Evolutionary conservation across 2,888 invertebrate species (phyloP), one percentile per base, ranked within the genome.

Genomic region (Stratiomys singularior): DNA sequence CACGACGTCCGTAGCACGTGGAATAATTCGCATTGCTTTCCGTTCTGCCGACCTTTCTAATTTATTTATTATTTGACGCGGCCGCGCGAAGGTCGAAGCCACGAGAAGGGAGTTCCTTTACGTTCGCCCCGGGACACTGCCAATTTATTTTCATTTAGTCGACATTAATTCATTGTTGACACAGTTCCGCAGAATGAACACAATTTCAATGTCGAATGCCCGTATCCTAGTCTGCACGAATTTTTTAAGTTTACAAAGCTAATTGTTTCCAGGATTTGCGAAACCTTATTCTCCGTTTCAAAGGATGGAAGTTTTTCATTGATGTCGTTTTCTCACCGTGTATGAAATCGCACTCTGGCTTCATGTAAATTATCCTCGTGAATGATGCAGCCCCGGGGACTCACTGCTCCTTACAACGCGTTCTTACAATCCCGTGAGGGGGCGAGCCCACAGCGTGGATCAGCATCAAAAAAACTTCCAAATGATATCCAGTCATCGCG

Each of bases 71-170:
- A 18, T 5, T n/a, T 21, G 21, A 21, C 25, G 23, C n/a, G 64
- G 64, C 27, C 5, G 25, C 5, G 25, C 28, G 28, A 60, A 64
- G 64, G 28, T 64, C 64, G 58, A 23, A 28, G 3, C 25, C 64
- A 64, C 13, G 71, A 23, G 9, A n/a, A 25, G 46, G 47, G 52
- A 27, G n/a, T n/a, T 71, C 27, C 71, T 71, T 71, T 71, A 71
- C 71, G 18, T 27, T 71, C 71, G 27, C 27, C 52, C 47, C 23
- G 71, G 71, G 71, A 52, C 52, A 1, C 47, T 71, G 27, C 27
- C 52, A 25, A 52, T 52, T 71, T 52, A 71, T 71, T 71, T 37
- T 37, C 25, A 71, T 71, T 52, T 52, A 52, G 47, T 52, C n/a
- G 46, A 27, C 27, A 25, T 52, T 52, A 52, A 71, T 47, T 71